Conservation (phyloP, 2,888 invertebrate genomes). For the Drosophila buzzatii region DNA sequence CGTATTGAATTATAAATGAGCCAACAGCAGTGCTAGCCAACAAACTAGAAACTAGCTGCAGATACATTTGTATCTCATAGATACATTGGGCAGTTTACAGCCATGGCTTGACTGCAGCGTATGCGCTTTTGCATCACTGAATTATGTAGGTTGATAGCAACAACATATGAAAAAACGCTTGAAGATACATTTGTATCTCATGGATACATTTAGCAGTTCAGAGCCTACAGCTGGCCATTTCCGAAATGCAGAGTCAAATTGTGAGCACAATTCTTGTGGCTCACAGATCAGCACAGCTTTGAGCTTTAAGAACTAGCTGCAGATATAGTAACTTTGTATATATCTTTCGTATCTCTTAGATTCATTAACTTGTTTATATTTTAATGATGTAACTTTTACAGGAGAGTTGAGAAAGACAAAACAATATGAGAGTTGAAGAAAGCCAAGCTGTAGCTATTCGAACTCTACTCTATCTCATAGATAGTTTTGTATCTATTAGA, state of each 20-base stretch:
- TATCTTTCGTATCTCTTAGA: neutral
- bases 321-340: neutral
- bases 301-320: neutral
- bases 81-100: constrained; percentile 23
- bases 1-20: constrained; percentile 67
- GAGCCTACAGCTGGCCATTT: neutral
- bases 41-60: constrained; percentile 20
- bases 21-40: constrained; percentile 37
- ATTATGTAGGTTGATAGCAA: neutral
- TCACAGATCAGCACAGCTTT: neutral
- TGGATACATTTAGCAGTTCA: neutral
- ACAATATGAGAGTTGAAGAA: neutral
- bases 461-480: neutral
- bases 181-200: constrained; percentile 2
- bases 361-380: neutral
- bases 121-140: neutral
- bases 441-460: neutral
- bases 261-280: neutral
- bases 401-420: neutral
- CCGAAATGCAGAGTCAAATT: neutral
- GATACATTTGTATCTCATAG: constrained; percentile 44
- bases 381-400: neutral
- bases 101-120: constrained; percentile 37
- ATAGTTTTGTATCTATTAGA: neutral
- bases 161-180: too few relatives aligned